These are phyloP conservation scores for Arenaria interpres DNA, from an alignment of 2,113 vertebrate species.

Conservation along the genomic window DNA sequence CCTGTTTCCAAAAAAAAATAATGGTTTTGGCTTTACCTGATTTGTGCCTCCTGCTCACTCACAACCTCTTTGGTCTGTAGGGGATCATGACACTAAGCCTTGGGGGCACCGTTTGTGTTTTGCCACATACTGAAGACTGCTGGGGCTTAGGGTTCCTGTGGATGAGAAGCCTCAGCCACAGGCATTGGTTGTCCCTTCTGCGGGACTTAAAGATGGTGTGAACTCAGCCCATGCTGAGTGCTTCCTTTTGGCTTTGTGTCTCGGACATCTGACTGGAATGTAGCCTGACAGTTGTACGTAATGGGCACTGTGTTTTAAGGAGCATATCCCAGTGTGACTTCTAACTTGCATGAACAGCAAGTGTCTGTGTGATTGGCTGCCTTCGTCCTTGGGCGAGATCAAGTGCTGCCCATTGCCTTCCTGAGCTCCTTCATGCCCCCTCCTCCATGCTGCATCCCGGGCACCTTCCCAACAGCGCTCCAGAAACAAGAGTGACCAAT, in stretches of 20 bases:
- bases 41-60: neutral
- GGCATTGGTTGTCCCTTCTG: neutral
- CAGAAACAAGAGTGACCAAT: neutral
- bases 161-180: neutral
- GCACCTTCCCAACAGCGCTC: neutral
- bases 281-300: neutral
- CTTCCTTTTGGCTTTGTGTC: neutral
- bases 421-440: neutral
- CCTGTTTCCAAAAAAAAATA: neutral
- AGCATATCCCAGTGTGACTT: neutral
- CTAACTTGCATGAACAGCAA: neutral
- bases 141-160: neutral
- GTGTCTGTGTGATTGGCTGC: neutral
- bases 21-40: neutral
- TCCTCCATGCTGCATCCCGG: neutral
- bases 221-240: neutral
- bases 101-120: neutral
- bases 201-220: neutral
- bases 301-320: neutral
- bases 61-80: neutral
- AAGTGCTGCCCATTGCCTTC: neutral
- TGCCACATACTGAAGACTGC: neutral
- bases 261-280: neutral
- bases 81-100: neutral
- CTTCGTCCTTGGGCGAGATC: neutral